Evolutionary conservation across 1,140 invertebrate genomes (phyloP), one percentile per base, ranked within the genome.

Genomic region (Drosophila lini): DNA sequence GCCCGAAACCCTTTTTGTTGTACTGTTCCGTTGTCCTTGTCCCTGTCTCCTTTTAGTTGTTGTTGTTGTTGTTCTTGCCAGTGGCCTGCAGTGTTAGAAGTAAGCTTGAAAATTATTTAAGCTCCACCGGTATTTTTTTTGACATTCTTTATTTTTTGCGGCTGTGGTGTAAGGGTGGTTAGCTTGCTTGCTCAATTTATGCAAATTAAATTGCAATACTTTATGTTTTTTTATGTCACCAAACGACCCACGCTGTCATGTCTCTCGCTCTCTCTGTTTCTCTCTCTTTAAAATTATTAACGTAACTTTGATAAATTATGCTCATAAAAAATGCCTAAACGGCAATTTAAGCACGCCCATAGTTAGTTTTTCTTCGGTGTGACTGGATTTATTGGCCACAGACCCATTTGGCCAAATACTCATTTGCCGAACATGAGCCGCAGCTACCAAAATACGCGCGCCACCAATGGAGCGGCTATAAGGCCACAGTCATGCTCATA

Each of bases 131-230:
- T 76, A 85, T 85, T 79, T 88, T 82, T 62, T 74, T 74, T 61
- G 74, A 15, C 61, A 81, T 81, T 85, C 73, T 74, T 50, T 56
- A 10, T 34, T 60, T 16, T 25, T 31, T 50, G 44, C 32, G 40
- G 57, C 32, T 55, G 47, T 25, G 44, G 68, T 48, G 52, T 55
- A 38, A 55, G 48, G 22, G 22, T 52, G 70, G 53, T 60, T 75
- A 32, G 53, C 52, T 48, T 78, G 69, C 73, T 73, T 70, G 76
- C 83, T 80, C 80, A 86, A 86, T 86, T 86, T 86, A 86, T 86
- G 83, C 84, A 86, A 86, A 86, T 89, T 88, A 86, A 86, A 86
- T 86, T 86, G 83, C 84, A 86, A 88, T 86, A 77, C 80, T 86
- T 86, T 88, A 83, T 80, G 64, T 76, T 77, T 67, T 74, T 71